Conservation (phyloP, 2,797 vertebrate species). For the Pseudochromis fuscus region DNA sequence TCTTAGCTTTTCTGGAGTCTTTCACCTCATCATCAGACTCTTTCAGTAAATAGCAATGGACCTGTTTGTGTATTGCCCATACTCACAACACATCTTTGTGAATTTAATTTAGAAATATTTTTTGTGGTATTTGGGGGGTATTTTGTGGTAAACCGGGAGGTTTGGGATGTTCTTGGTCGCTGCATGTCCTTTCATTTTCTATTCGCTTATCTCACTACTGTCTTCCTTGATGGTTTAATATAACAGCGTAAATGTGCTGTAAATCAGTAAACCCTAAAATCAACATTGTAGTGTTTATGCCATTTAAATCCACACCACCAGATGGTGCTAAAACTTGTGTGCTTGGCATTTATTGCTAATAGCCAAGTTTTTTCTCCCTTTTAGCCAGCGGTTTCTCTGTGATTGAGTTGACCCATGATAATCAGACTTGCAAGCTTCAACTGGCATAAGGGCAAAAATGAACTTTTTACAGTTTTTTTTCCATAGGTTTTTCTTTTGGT, state of each 20-base stretch:
- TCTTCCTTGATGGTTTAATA: background rate
- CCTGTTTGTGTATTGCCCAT: background rate
- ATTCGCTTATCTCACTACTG: background rate
- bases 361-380: background rate
- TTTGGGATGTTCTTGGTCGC: no score
- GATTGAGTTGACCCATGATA: no score
- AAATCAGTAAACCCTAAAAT: no score
- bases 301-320: constrained; percentile 35
- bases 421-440: no score
- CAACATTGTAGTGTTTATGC: constrained; percentile 33
- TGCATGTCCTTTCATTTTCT: background rate
- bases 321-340: constrained; percentile 42
- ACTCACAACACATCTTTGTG: background rate
- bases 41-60: no score
- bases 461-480: background rate
- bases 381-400: no score
- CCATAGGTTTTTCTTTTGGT: background rate
- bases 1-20: background rate
- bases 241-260: background rate
- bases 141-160: background rate
- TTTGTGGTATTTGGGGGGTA: no score
- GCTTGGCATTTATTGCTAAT: background rate
- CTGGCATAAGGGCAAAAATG: no score
- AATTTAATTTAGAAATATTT: background rate
- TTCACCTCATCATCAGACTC: no score